Conservation (phyloP, 2,888 invertebrate species). For the Caenorhabditis afra region DNA sequence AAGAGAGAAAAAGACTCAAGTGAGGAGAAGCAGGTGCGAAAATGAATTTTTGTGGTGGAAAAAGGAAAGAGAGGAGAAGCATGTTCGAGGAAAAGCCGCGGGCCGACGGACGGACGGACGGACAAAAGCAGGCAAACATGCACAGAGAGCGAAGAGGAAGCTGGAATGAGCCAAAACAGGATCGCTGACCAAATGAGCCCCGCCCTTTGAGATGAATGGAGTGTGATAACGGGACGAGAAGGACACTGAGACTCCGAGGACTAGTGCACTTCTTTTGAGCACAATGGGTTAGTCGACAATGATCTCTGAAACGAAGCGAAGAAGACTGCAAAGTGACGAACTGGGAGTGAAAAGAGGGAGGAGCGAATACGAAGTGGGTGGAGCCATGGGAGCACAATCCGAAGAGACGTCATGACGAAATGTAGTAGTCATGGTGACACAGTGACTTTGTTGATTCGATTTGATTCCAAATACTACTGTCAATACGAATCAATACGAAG, state of each 20-base stretch:
- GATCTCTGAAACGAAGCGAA: conserved; percentile 1
- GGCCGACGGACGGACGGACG: conserved; percentile 15
- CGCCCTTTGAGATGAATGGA: conserved; percentile 20
- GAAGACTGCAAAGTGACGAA: neutral
- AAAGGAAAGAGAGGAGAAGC: conserved; percentile 40
- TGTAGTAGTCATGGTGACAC: conserved; percentile 28
- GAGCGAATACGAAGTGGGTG: neutral
- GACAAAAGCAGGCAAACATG: conserved; percentile 53
- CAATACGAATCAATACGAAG: neutral
- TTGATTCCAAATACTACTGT: no score
- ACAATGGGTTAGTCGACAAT: neutral
- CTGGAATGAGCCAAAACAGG: conserved; percentile 49
- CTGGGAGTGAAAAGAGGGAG: neutral
- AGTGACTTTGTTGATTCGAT: neutral
- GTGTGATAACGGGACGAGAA: conserved; percentile 35
- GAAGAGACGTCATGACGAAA: neutral
- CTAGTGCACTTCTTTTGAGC: conserved; percentile 34
- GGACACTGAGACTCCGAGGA: neutral
- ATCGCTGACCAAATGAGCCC: conserved; percentile 52
- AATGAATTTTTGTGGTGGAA: conserved; percentile 33
- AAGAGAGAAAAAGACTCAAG: neutral
- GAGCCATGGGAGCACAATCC: neutral
- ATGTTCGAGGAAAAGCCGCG: conserved; percentile 41
- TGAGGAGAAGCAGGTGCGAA: conserved; percentile 2
- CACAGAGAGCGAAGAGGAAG: conserved; percentile 32